Evolutionary conservation across 2,888 invertebrate species (phyloP).

Genomic region (Drosophila subquinaria): DNA sequence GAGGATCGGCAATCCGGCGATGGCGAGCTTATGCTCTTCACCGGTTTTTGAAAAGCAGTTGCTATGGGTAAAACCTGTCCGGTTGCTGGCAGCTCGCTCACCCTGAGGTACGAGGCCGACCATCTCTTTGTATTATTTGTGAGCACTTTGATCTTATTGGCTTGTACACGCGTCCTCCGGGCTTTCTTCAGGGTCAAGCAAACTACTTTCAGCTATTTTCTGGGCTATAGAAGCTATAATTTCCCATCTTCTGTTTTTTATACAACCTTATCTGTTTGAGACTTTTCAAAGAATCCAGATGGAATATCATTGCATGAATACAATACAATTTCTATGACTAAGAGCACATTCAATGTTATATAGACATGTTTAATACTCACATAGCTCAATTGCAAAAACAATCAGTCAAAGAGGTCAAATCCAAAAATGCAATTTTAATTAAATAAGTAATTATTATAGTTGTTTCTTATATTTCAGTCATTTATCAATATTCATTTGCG

Average conservation of each 20-base stretch:
- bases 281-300: too few species aligned
- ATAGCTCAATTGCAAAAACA: not conserved
- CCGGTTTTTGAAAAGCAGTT: conserved; percentile 56
- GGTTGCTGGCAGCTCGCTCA: conserved; percentile 24
- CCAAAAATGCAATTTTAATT: conserved; percentile 32
- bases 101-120: conserved; percentile 36
- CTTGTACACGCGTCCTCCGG: conserved; percentile 30
- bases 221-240: not conserved
- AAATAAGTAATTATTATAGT: conserved; percentile 37
- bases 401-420: not conserved
- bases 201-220: conserved; percentile 21
- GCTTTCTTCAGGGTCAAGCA: conserved; percentile 16
- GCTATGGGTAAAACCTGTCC: conserved; percentile 63
- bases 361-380: not conserved
- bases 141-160: conserved; percentile 65
- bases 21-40: conserved; percentile 26
- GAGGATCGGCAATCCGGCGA: conserved; percentile 1
- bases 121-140: conserved; percentile 54
- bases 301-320: not conserved
- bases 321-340: not conserved
- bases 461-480: conserved; percentile 47
- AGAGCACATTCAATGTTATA: not conserved
- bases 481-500: too few species aligned
- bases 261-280: too few species aligned
- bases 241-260: too few species aligned